These are phyloP conservation scores for Siderastrea radians DNA, from an alignment of 92 coral and sea anemone species.

Conservation along the genomic window DNA sequence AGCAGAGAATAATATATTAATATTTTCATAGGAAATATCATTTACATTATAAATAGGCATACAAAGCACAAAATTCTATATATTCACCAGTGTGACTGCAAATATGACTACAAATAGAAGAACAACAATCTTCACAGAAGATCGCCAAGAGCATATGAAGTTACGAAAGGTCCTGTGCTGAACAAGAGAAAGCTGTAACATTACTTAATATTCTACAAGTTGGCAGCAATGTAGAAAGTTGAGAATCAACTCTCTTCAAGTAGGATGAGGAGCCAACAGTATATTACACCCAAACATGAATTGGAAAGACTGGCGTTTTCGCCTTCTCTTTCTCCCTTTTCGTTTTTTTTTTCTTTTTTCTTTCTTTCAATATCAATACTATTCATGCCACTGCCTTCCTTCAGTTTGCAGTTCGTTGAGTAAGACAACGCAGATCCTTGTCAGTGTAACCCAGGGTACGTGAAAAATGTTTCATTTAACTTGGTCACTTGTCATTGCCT, in stretches of 20 bases:
- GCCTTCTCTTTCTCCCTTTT: too few relatives aligned
- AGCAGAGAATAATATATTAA: slow-evolving; percentile 52
- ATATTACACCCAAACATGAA: too few relatives aligned
- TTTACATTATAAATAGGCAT: slow-evolving; percentile 46
- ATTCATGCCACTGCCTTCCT: too few relatives aligned
- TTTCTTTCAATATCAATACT: too few relatives aligned
- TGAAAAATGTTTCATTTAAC: not conserved
- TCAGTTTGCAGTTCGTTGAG: not conserved
- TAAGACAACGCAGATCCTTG: not conserved
- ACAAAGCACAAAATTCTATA: slow-evolving; percentile 49
- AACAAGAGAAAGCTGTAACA: not conserved
- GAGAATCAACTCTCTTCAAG: too few relatives aligned
- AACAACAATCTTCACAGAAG: slow-evolving; percentile 20
- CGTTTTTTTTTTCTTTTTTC: too few relatives aligned
- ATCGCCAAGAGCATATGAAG: not conserved
- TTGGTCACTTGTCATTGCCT: not conserved
- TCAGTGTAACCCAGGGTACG: not conserved
- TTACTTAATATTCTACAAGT: not conserved
- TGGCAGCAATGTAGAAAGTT: not conserved
- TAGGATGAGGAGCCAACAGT: too few relatives aligned
- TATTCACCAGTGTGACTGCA: slow-evolving; percentile 19
- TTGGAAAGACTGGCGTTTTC: too few relatives aligned
- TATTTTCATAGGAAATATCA: slow-evolving; percentile 34
- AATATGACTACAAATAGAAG: not conserved
- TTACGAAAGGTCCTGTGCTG: not conserved